Evolutionary conservation across 2,888 invertebrate species (phyloP), one percentile per base, ranked within the genome.

Genomic region (Plagodis dolabraria): DNA sequence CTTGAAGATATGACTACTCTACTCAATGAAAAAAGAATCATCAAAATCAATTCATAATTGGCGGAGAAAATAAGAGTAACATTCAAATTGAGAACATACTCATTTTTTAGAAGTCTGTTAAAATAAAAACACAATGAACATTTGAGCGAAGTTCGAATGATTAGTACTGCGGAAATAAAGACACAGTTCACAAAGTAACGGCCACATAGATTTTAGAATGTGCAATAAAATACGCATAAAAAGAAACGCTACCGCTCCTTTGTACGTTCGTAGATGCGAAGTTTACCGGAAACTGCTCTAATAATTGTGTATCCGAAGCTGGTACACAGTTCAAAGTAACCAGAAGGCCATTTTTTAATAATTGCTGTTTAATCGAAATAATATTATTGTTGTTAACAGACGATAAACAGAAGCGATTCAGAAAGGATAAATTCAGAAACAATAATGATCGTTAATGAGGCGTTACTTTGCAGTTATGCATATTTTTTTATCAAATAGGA

Each of bases 251-350:
- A 56, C 52, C 12, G 46, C 36, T 47, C 49, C 34, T 45, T 52
- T 36, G 44, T 43, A 35, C 48, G 43, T 49, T 53, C 51, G 54
- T 43, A 55, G 53, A 56, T 50, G 53, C 47, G 36, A 33, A 35
- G 22, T 36, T 38, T 46, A 47, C 35, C 56, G 60, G 54, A 60
- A 47, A 44, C 60, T 43, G 53, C 42, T 49, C 56, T 61, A 53
- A 57, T 61, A 61, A 61, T 56, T 52, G 46, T 50, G 60, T 57
- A 53, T 61, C 56, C 60, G 60, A 56, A 57, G 35, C 46, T 7
- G 38, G 12, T 10, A 9, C 45, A 34, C 36, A 57, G 60, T 46
- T 35, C 11, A 45, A 45, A 44, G 33, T 33, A 22, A 33, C 11
- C 12, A 43, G 43, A 43, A 12, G 12, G 11, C 38, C 38, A 38